Conservation (phyloP, 2,113 vertebrate genomes). For the Chamaea fasciata region DNA sequence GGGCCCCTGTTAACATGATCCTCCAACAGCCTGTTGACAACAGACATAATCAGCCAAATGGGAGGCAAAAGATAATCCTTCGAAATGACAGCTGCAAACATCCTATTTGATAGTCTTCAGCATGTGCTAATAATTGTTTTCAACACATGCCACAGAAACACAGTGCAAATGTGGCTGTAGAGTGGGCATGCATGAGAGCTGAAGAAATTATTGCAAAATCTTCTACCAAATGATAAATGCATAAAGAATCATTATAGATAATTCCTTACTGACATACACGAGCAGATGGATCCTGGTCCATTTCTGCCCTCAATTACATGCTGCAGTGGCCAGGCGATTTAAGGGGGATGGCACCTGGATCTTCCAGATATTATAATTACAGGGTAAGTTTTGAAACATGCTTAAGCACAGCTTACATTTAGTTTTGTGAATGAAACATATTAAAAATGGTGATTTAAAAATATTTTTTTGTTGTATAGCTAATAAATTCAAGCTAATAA, state of each 20-base stretch:
- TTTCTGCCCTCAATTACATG: not conserved
- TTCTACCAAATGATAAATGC: not conserved
- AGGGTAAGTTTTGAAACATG: not conserved
- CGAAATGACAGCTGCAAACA: constrained; percentile 65
- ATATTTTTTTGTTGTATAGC: not conserved
- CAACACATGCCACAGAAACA: constrained; percentile 53
- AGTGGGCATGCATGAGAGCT: not conserved
- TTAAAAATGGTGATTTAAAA: not conserved
- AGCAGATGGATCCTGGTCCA: not conserved
- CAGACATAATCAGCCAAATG: constrained; percentile 45
- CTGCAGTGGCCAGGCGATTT: not conserved
- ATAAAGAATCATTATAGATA: not conserved
- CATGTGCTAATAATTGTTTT: constrained; percentile 58
- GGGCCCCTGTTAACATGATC: not conserved
- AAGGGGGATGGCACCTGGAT: not conserved
- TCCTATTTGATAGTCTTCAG: constrained; percentile 52
- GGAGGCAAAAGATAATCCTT: constrained; percentile 56
- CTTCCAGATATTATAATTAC: not conserved
- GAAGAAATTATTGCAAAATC: constrained; percentile 3
- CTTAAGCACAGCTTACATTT: not conserved
- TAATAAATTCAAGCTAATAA: not conserved
- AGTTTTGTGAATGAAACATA: not conserved
- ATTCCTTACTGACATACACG: not conserved
- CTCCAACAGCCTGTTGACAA: constrained; percentile 20
- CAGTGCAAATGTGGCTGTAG: not conserved